Evolutionary conservation across 1,140 invertebrate species (phyloP).

Genomic region (Globodera ellingtonae): DNA sequence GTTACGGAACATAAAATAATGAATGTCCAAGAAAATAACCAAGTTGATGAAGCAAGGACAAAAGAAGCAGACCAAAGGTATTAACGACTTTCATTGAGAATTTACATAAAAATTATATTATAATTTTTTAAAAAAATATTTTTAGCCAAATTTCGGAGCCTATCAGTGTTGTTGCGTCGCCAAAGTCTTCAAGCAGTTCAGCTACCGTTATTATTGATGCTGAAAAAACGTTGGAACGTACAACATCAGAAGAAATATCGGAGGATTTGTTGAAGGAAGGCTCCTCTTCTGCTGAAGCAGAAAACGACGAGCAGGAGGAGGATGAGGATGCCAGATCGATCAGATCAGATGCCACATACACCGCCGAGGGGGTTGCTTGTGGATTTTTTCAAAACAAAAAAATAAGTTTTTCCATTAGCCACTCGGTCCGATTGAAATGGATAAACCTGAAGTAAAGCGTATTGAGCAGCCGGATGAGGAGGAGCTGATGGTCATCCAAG

Average conservation of each 20-base stretch:
- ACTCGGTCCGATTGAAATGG: conserved; percentile 23
- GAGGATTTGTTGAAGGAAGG: conserved; percentile 14
- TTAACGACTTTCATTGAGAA: background rate
- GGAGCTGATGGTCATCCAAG: background rate
- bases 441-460: conserved; percentile 9
- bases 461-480: conserved; percentile 17
- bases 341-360: conserved; percentile 30
- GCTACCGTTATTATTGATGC: background rate
- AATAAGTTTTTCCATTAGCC: background rate
- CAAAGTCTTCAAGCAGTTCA: conserved; percentile 7
- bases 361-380: conserved; percentile 6
- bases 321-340: conserved; percentile 20
- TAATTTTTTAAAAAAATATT: background rate
- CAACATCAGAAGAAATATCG: background rate
- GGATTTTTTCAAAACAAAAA: background rate
- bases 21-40: background rate
- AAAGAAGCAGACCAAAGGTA: background rate
- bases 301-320: conserved; percentile 23
- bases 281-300: background rate
- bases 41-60: background rate
- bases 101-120: background rate
- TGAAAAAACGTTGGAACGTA: background rate
- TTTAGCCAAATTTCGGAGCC: background rate
- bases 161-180: background rate
- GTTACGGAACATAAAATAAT: too few species aligned